phyloP scores from a whole-genome alignment of 2,888 invertebrate species.

The Eudasyphora cyanicolor region DNA sequence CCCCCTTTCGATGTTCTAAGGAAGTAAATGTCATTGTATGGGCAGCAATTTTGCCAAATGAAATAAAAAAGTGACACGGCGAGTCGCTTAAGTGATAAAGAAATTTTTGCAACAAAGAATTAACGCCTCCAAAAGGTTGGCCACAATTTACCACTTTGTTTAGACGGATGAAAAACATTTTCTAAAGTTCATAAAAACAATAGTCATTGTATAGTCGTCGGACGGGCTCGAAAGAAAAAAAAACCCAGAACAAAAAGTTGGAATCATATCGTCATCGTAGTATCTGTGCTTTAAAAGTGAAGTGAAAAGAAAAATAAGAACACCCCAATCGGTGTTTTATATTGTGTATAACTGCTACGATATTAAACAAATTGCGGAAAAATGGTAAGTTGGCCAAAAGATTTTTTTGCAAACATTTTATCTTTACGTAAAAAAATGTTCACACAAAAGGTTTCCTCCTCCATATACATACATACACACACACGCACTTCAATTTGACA shows the following conservation, averaged over 20 bases:
- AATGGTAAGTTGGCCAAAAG: conserved; percentile 7
- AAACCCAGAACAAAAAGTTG: neutral
- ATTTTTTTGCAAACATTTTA: conserved; percentile 12
- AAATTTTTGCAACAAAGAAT: neutral
- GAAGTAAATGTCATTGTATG: too few relatives aligned
- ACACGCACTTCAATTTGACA: neutral
- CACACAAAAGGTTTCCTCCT: conserved; percentile 9
- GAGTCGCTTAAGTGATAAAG: neutral
- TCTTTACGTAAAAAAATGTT: conserved; percentile 23
- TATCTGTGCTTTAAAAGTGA: neutral
- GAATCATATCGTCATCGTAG: neutral
- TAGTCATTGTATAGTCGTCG: conserved; percentile 1
- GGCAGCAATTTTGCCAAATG: too few relatives aligned
- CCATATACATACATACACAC: neutral
- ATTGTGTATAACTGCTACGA: neutral
- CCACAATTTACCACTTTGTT: neutral
- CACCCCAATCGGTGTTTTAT: neutral
- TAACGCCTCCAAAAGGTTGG: too few relatives aligned
- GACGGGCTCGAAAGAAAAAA: neutral
- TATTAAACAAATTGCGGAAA: too few relatives aligned
- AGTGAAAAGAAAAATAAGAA: too few relatives aligned
- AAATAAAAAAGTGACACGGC: too few relatives aligned
- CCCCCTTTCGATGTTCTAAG: too few relatives aligned
- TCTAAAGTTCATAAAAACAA: neutral
- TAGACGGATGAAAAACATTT: conserved; percentile 11